Percentiles rank a stretch among this genome's conserved stretches.
These are phyloP conservation scores for Rhagologus leucostigma DNA, from an alignment of 2,113 vertebrate species.

Conservation along the genomic window DNA sequence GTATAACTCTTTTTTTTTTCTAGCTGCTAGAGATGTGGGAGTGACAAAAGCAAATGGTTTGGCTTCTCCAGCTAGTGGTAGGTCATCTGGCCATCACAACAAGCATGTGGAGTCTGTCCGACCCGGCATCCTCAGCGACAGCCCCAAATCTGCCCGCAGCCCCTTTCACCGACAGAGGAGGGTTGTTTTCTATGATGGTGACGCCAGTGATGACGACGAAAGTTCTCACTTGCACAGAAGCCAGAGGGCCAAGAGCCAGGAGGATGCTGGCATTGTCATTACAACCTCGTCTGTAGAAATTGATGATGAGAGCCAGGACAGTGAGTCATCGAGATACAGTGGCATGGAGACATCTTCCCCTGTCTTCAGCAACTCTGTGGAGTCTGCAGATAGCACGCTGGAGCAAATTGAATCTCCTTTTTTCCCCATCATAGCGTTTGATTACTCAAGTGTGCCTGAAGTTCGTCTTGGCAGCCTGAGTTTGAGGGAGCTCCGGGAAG, in stretches of 20 bases:
- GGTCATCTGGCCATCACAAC: slow-evolving; percentile 21
- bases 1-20: background rate
- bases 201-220: slow-evolving; percentile 74
- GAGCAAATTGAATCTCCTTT: slow-evolving; percentile 65
- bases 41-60: slow-evolving; percentile 60
- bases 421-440: slow-evolving; percentile 59
- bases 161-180: slow-evolving; percentile 84
- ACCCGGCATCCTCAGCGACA: slow-evolving; percentile 73
- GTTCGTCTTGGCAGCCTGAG: slow-evolving; percentile 51
- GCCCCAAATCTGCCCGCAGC: slow-evolving; percentile 77
- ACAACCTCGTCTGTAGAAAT: slow-evolving; percentile 61
- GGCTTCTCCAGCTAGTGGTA: slow-evolving; percentile 46
- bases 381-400: slow-evolving; percentile 52
- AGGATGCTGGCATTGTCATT: slow-evolving; percentile 35
- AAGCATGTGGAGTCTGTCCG: slow-evolving; percentile 65
- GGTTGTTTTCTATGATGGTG: slow-evolving; percentile 80
- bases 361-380: slow-evolving; percentile 53
- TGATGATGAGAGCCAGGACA: slow-evolving; percentile 57
- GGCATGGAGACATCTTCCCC: slow-evolving; percentile 60
- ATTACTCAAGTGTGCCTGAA: slow-evolving; percentile 46
- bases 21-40: slow-evolving; percentile 67
- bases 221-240: slow-evolving; percentile 52
- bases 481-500: slow-evolving; percentile 68
- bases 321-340: slow-evolving; percentile 41
- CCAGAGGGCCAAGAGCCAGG: slow-evolving; percentile 23